Base-by-base conservation (phyloP, 2,113 vertebrate species). In the Hippocampus comes region DNA sequence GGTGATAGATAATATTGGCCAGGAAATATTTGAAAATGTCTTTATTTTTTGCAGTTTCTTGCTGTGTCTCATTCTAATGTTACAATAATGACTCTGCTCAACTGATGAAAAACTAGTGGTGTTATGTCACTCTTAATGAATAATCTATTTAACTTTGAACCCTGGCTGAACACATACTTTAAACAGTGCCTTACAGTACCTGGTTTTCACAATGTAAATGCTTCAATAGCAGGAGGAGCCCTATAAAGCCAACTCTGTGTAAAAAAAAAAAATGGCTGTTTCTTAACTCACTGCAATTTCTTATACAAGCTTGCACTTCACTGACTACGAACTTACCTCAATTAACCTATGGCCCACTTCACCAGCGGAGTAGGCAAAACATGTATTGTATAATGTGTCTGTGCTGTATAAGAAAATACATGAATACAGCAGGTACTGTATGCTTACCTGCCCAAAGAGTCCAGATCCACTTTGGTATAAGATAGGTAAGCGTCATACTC, bases 401-500 rank as follows among this genome's bases (percentile, higher is more conserved):
- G 23, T 30, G 15, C 57, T 60, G 34, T 42, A 11, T 27, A 8
- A 63, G 3, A 57, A 66, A 17, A 0, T 15, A 8, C 14, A 42
- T 51, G 5, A 48, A 57, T 21, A 2, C n/a, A 43, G n/a, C 20
- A 74, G 20, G 41, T 25, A 10, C 5, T 38, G 34, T 38, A 38
- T 68, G 27, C 83, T 94, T 55, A 91, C 96, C 90, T 96, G 95
- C 86, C 95, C 94, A 87, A 90, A 93, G 81, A 96, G 83, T 98
- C 95, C 74, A 96, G 94, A 85, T 99, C 97, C 90, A 98, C 97
- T 94, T 98, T 99, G 86, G 96, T 98, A 77, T 99, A 99, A 77
- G 97, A 98, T 23, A 99, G 92, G 81, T 99, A 99, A 21, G 95
- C 97, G 80, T 99, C 97, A 0, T 99, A 98, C 88, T 99, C 97